A percentile compares a stretch with the other conserved stretches of the same genome.
phyloP scores from a whole-genome alignment of 2,113 vertebrate species.

The Polypterus bichir region DNA sequence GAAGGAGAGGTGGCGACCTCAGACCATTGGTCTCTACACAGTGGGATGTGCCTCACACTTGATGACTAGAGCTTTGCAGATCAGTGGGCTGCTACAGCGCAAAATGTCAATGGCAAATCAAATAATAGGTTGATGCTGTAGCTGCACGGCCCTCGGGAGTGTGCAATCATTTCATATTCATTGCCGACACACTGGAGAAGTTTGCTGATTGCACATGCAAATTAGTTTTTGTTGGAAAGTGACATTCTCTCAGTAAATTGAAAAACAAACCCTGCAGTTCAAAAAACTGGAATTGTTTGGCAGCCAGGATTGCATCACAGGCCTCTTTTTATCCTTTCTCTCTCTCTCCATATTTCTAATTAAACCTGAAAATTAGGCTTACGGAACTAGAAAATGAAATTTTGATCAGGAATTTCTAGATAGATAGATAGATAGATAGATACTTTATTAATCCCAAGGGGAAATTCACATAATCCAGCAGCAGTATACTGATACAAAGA shows the following conservation, averaged over 20 bases:
- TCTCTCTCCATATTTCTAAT: not conserved
- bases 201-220: conserved; percentile 6
- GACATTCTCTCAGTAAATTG: conserved; percentile 1
- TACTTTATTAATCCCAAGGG: no score
- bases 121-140: not conserved
- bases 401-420: no score
- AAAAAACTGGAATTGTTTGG: conserved; percentile 5
- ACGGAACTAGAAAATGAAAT: no score
- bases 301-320: not conserved
- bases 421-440: no score
- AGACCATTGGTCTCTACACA: no score
- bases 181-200: not conserved
- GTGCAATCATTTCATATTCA: conserved; percentile 6
- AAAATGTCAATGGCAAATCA: not conserved
- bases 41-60: no score
- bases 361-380: conserved; percentile 2
- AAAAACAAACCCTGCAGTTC: not conserved
- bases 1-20: no score
- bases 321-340: no score
- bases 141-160: not conserved
- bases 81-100: no score
- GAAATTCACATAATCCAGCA: no score
- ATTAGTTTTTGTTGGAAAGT: not conserved
- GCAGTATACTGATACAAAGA: no score
- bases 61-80: no score